A percentile compares a stretch with the other conserved stretches of the same genome.
Evolutionary conservation across 1,140 invertebrate species (phyloP).

Genomic region (Chlorops oryzae): DNA sequence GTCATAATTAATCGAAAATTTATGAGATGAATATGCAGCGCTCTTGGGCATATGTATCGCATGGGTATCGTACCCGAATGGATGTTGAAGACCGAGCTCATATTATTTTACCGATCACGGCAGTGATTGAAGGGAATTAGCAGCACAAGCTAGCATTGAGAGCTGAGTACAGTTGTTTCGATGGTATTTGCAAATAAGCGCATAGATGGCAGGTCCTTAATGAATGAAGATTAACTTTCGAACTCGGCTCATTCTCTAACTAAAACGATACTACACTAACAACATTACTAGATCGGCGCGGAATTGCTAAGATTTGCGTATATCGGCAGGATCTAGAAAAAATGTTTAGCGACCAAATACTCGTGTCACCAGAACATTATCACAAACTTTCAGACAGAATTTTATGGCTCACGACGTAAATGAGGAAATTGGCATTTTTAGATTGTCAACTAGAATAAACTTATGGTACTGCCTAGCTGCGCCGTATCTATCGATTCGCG

Average conservation of each 20-base stretch:
- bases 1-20: background rate
- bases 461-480: too few species aligned
- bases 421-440: too few species aligned
- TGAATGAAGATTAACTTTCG: slow-evolving; percentile 5
- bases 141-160: slow-evolving; percentile 11
- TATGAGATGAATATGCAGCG: background rate
- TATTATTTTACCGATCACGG: slow-evolving; percentile 7
- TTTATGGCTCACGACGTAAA: too few species aligned
- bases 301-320: background rate
- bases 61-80: slow-evolving; percentile 1
- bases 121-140: slow-evolving; percentile 3
- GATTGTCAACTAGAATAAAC: too few species aligned
- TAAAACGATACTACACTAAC: background rate
- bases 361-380: too few species aligned
- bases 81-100: background rate
- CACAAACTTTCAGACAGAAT: too few species aligned
- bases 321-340: background rate
- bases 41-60: background rate
- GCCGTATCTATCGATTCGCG: too few species aligned
- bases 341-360: slow-evolving; percentile 8
- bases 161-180: too few species aligned
- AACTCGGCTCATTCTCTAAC: background rate
- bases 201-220: background rate
- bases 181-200: background rate
- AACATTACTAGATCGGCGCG: slow-evolving; percentile 5